These are phyloP conservation scores for Aphyosemion australe DNA, from an alignment of 2,113 vertebrate species.

Conservation along the genomic window DNA sequence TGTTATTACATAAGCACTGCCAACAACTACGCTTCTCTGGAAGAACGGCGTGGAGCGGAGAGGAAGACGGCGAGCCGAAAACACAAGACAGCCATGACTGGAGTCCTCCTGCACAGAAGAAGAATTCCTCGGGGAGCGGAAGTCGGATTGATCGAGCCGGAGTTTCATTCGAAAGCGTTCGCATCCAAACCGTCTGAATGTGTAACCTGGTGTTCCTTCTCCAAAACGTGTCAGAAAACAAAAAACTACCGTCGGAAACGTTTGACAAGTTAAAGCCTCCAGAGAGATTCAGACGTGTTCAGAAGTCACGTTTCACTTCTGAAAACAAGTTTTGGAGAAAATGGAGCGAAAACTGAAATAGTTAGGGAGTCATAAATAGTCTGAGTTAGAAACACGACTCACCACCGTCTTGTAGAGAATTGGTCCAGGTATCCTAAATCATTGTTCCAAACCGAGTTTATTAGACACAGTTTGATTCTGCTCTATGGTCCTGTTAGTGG, in stretches of 20 bases:
- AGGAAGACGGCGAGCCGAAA: constrained; percentile 40
- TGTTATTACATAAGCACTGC: constrained; percentile 99
- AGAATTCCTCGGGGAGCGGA: constrained; percentile 50
- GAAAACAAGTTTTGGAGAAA: constrained; percentile 9
- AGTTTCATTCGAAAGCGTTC: constrained; percentile 14
- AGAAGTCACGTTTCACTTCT: constrained; percentile 9
- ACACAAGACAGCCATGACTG: constrained; percentile 29
- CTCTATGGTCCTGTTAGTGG: too few species aligned
- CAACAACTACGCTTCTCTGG: constrained; percentile 91
- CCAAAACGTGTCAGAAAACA: constrained; percentile 23
- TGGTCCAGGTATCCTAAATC: too few species aligned
- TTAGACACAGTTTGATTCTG: too few species aligned
- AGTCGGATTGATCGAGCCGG: constrained; percentile 45
- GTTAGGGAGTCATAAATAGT: too few species aligned
- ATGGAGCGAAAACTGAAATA: neutral
- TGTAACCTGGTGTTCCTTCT: constrained; percentile 56
- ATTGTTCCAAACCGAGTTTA: too few species aligned
- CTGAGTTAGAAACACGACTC: neutral
- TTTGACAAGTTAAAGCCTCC: constrained; percentile 30
- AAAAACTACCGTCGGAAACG: neutral
- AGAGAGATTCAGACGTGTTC: constrained; percentile 32
- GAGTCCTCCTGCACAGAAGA: constrained; percentile 58
- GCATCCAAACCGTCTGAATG: constrained; percentile 46
- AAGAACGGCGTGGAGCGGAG: constrained; percentile 49
- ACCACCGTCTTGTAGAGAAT: too few species aligned